These are phyloP conservation scores for Asteroscopus sphinx DNA, from an alignment of 2,888 invertebrate genomes.

Conservation along the genomic window DNA sequence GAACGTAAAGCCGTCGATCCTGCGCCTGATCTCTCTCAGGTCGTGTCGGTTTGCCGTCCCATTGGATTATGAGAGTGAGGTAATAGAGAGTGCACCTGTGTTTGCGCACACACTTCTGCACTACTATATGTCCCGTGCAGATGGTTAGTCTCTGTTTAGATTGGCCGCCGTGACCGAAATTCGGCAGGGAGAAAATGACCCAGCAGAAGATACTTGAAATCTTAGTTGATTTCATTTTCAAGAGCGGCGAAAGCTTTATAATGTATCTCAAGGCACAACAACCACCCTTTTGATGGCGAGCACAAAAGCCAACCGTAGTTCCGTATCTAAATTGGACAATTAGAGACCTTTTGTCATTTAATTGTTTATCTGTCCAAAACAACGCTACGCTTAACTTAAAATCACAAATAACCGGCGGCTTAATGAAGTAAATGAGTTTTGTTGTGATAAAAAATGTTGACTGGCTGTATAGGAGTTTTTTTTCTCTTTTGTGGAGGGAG, in stretches of 20 bases:
- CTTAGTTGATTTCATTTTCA: constrained; percentile 10
- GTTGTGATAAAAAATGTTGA: constrained; percentile 25
- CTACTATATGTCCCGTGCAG: too few species aligned
- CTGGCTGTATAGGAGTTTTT: neutral
- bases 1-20: too few species aligned
- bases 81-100: too few species aligned
- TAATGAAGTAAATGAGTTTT: constrained; percentile 64
- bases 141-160: too few species aligned
- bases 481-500: neutral
- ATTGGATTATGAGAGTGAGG: too few species aligned
- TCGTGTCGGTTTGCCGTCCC: too few species aligned
- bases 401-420: constrained; percentile 69
- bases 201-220: neutral
- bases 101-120: too few species aligned
- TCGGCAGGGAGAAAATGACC: too few species aligned
- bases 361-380: constrained; percentile 73
- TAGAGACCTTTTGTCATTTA: constrained; percentile 73
- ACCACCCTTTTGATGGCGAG: constrained; percentile 52
- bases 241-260: constrained; percentile 41
- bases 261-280: constrained; percentile 58
- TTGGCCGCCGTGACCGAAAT: too few species aligned
- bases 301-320: constrained; percentile 65
- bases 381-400: constrained; percentile 59
- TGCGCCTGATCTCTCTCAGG: too few species aligned
- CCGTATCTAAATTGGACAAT: constrained; percentile 74